phyloP scores from a whole-genome alignment of 2,113 vertebrate species.

The Garra rufa region DNA sequence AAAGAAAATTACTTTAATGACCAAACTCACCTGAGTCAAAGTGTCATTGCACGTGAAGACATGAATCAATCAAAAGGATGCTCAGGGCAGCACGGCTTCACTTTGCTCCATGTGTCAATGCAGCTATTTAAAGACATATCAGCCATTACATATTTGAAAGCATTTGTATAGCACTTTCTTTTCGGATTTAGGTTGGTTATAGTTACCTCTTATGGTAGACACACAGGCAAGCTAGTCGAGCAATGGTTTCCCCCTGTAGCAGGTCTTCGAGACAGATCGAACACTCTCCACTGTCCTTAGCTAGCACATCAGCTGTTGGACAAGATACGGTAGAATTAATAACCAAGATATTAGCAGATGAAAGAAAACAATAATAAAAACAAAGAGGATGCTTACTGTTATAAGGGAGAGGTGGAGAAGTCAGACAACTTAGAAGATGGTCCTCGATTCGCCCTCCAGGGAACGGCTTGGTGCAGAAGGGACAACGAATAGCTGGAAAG shows the following conservation, averaged over 20 bases:
- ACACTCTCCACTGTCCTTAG: conserved; percentile 82
- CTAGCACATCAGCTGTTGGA: conserved; percentile 76
- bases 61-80: conserved; percentile 79
- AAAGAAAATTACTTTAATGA: not conserved
- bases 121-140: conserved; percentile 67
- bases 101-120: conserved; percentile 81
- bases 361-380: not conserved
- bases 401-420: conserved; percentile 79
- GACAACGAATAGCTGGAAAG: conserved; percentile 77
- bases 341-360: not conserved
- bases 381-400: conserved; percentile 71
- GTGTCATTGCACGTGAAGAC: conserved; percentile 58
- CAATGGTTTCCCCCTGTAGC: conserved; percentile 79
- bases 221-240: conserved; percentile 80
- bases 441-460: conserved; percentile 79
- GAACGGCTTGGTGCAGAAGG: conserved; percentile 80
- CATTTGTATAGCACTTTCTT: not conserved
- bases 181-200: not conserved
- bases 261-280: conserved; percentile 81
- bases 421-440: conserved; percentile 82
- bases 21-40: conserved; percentile 69
- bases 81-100: conserved; percentile 82
- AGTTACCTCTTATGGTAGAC: conserved; percentile 82
- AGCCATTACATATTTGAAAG: not conserved
- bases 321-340: not conserved